Percentiles rank a stretch among this genome's conserved stretches.
phyloP scores from a whole-genome alignment of 2,888 invertebrate genomes.

The Embidobia sp. region DNA sequence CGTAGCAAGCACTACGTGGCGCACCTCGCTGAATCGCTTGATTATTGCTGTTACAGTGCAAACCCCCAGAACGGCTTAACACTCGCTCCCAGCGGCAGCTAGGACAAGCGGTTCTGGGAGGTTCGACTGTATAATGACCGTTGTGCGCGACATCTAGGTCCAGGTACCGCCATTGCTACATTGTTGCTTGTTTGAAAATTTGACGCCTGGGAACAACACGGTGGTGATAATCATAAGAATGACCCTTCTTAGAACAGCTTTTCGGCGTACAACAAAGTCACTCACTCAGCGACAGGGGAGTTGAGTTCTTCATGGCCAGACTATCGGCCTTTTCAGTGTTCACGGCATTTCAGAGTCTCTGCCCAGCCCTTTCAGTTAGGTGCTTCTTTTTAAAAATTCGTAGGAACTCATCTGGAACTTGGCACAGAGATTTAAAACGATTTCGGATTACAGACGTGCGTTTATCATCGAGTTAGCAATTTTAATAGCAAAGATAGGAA shows the following conservation, averaged over 20 bases:
- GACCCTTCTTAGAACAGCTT: constrained; percentile 57
- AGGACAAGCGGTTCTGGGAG: constrained; percentile 1
- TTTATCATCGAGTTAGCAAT: too few species aligned
- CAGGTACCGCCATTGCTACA: constrained; percentile 45
- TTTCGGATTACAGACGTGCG: too few species aligned
- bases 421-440: too few species aligned
- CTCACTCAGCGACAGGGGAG: constrained; percentile 4
- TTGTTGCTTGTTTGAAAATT: constrained; percentile 42
- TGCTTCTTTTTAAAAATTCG: too few species aligned
- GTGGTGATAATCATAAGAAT: constrained; percentile 32
- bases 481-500: too few species aligned
- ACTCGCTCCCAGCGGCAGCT: neutral
- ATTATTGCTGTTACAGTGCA: constrained; percentile 55
- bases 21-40: constrained; percentile 37
- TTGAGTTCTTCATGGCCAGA: constrained; percentile 7
- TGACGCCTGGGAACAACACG: constrained; percentile 41
- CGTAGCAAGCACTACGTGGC: constrained; percentile 46
- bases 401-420: too few species aligned
- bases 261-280: constrained; percentile 2
- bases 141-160: constrained; percentile 16
- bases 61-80: constrained; percentile 5
- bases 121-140: constrained; percentile 35
- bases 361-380: too few species aligned
- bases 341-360: too few species aligned
- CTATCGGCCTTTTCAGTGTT: too few species aligned